Conservation (phyloP, 2,888 invertebrate species). For the Clivina fossor region DNA sequence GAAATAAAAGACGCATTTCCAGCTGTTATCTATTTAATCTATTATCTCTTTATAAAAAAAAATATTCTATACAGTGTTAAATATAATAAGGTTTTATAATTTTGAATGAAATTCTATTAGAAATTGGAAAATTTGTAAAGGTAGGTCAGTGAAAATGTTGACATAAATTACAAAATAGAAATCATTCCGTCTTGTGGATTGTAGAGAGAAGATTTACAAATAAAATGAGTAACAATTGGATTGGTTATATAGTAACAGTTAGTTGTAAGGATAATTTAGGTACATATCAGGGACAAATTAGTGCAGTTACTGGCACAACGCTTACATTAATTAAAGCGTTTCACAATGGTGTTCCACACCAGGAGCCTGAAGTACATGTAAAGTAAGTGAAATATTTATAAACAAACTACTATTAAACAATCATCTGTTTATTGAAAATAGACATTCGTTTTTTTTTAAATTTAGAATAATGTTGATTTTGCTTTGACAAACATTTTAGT, state of each 20-base stretch:
- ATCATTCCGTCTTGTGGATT: slow-evolving; percentile 9
- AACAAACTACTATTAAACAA: too few species aligned
- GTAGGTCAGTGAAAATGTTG: slow-evolving; percentile 13
- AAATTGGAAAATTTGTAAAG: slow-evolving; percentile 7
- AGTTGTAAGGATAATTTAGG: slow-evolving; percentile 77
- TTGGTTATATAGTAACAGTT: slow-evolving; percentile 82
- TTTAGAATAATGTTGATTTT: too few species aligned
- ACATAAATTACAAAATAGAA: slow-evolving; percentile 1
- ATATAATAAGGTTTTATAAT: slow-evolving; percentile 11
- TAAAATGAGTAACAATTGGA: slow-evolving; percentile 54
- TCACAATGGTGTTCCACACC: slow-evolving; percentile 73
- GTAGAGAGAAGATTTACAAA: slow-evolving; percentile 54
- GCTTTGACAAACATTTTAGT: too few species aligned
- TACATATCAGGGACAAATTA: slow-evolving; percentile 79
- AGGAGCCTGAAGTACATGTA: slow-evolving; percentile 63
- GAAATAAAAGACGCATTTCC: slow-evolving; percentile 29
- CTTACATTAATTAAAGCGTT: slow-evolving; percentile 80
- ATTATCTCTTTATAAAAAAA: slow-evolving; percentile 9
- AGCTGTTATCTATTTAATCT: slow-evolving; percentile 26
- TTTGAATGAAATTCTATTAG: slow-evolving; percentile 17
- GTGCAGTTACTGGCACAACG: slow-evolving; percentile 68
- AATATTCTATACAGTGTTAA: slow-evolving; percentile 3
- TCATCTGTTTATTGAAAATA: too few species aligned
- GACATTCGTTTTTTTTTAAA: too few species aligned
- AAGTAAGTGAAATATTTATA: too few species aligned